Evolutionary conservation across 2,888 invertebrate genomes (phyloP).

Genomic region (Oeneis ivallda): DNA sequence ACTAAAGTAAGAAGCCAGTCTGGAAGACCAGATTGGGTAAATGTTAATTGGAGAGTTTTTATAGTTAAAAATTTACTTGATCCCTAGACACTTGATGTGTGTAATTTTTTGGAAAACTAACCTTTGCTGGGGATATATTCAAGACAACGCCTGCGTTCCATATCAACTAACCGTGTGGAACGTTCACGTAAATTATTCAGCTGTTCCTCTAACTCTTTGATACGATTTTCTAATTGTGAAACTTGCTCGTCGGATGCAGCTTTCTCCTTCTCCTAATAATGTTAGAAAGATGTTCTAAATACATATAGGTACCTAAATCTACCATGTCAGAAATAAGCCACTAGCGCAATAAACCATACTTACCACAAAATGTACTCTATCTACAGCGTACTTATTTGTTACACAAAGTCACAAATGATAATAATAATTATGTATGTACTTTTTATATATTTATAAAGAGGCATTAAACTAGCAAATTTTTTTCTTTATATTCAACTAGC

Average conservation of each 20-base stretch:
- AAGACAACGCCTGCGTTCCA: conserved; percentile 60
- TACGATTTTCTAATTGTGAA: conserved; percentile 52
- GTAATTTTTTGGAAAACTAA: conserved; percentile 36
- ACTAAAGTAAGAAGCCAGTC: too few relatives aligned
- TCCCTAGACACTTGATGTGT: too few relatives aligned
- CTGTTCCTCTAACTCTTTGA: conserved; percentile 59
- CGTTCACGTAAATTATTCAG: conserved; percentile 55
- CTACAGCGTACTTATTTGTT: background rate
- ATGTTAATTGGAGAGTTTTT: too few relatives aligned
- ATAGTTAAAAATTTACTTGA: too few relatives aligned
- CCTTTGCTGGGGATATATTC: conserved; percentile 68
- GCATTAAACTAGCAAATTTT: too few relatives aligned
- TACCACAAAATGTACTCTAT: background rate
- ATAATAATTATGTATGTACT: too few relatives aligned
- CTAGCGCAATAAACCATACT: background rate
- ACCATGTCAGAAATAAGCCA: background rate
- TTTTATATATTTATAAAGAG: too few relatives aligned
- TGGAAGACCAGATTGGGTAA: too few relatives aligned
- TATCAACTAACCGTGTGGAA: conserved; percentile 59
- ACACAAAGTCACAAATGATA: too few relatives aligned
- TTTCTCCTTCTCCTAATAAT: conserved; percentile 55
- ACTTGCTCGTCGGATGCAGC: conserved; percentile 48
- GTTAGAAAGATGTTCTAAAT: background rate
- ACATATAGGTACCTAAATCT: background rate
- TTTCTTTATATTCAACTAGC: too few relatives aligned